Evolutionary conservation across 2,797 vertebrate genomes (phyloP).

Genomic region (Enteromius unitaeniatus): DNA sequence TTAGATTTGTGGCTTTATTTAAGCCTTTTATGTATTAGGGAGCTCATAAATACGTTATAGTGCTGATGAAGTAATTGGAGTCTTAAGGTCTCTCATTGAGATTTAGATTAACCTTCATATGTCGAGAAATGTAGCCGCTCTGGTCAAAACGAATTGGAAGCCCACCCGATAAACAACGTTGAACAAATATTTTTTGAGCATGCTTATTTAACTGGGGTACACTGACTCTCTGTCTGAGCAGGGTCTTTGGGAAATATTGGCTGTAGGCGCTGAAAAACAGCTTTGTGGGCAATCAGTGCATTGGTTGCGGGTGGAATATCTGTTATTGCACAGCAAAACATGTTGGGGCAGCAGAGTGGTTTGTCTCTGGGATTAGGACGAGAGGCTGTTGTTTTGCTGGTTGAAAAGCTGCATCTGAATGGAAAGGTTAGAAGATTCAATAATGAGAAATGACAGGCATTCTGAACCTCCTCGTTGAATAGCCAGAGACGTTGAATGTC

Average conservation of each 20-base stretch:
- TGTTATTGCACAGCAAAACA: slow-evolving; percentile 34
- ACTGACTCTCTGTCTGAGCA: background rate
- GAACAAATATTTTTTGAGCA: background rate
- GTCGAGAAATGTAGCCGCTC: background rate
- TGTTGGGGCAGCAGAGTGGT: slow-evolving; percentile 44
- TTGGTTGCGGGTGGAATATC: slow-evolving; percentile 1
- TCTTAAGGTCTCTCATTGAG: slow-evolving; percentile 41
- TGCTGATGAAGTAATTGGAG: slow-evolving; percentile 57
- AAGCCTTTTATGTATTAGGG: slow-evolving; percentile 42
- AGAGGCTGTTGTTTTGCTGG: slow-evolving; percentile 42
- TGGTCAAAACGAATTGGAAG: background rate
- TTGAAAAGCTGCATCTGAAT: slow-evolving; percentile 33
- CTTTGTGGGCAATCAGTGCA: slow-evolving; percentile 19
- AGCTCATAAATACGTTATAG: slow-evolving; percentile 21
- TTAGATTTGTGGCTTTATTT: slow-evolving; percentile 31
- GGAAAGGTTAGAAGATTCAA: slow-evolving; percentile 31
- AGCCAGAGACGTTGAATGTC: slow-evolving; percentile 3
- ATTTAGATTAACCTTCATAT: slow-evolving; percentile 49
- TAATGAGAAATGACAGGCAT: slow-evolving; percentile 7
- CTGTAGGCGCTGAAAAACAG: slow-evolving; percentile 21
- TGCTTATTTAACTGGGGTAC: background rate
- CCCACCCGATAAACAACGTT: slow-evolving; percentile 5
- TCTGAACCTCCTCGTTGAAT: slow-evolving; percentile 27
- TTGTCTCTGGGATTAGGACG: slow-evolving; percentile 44
- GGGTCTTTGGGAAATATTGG: slow-evolving; percentile 8